Conservation (phyloP, 1,140 invertebrate species). For the Drosophila quadrilineata region DNA sequence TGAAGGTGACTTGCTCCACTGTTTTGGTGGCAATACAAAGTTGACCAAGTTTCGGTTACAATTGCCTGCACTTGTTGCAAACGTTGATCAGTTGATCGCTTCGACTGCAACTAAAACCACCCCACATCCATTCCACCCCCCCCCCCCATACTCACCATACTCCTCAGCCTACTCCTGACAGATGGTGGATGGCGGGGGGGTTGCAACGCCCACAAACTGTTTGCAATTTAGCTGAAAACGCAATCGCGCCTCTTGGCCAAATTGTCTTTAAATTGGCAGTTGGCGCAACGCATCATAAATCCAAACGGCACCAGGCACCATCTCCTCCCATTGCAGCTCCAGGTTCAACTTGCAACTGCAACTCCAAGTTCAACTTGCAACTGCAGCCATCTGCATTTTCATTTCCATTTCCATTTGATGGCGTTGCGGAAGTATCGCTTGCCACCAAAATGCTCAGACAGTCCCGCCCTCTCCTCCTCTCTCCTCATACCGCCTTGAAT, state of each 20-base stretch:
- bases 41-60: too few species aligned
- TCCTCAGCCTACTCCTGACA: too few species aligned
- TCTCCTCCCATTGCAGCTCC: constrained; percentile 3
- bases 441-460: neutral
- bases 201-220: constrained; percentile 22
- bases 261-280: constrained; percentile 80
- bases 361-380: neutral
- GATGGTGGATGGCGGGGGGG: neutral
- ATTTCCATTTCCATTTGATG: constrained; percentile 30
- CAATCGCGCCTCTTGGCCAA: constrained; percentile 78
- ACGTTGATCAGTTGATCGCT: too few species aligned
- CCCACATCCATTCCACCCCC: too few species aligned
- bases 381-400: neutral
- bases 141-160: too few species aligned
- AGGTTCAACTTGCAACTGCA: neutral
- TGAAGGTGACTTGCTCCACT: neutral
- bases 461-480: neutral
- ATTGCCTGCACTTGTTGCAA: too few species aligned
- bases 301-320: constrained; percentile 52
- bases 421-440: constrained; percentile 36
- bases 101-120: too few species aligned
- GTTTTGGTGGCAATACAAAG: too few species aligned
- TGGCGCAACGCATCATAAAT: constrained; percentile 72
- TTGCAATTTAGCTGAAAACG: constrained; percentile 64
- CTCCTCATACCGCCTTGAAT: neutral